Evolutionary conservation across 2,797 vertebrate species (phyloP).

Genomic region (Adrianichthys oophorus): DNA sequence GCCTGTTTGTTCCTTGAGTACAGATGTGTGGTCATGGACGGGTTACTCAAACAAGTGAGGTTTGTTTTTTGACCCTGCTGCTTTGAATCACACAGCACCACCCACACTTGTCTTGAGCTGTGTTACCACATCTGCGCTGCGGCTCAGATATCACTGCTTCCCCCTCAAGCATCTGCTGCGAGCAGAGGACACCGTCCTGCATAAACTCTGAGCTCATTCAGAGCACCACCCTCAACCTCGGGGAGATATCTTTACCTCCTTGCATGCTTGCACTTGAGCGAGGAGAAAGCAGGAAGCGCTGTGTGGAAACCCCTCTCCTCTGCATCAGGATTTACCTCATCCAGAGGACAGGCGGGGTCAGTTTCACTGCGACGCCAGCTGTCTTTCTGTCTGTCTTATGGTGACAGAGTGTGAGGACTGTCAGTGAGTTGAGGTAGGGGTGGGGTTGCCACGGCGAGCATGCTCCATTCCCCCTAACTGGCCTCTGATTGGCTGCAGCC

Average conservation of each 20-base stretch:
- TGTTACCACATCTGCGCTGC: constrained; percentile 69
- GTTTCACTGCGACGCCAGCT: constrained; percentile 43
- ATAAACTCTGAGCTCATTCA: constrained; percentile 27
- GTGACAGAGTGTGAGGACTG: constrained; percentile 50
- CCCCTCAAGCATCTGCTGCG: constrained; percentile 54
- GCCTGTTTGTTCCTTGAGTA: constrained; percentile 31
- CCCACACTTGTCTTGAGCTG: constrained; percentile 55
- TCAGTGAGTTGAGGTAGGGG: constrained; percentile 63
- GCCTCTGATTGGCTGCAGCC: constrained; percentile 68
- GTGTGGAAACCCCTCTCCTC: constrained; percentile 7
- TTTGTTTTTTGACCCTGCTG: constrained; percentile 57
- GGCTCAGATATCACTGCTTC: constrained; percentile 69
- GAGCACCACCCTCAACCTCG: constrained; percentile 30
- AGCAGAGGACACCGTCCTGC: constrained; percentile 27
- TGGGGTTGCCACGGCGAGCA: constrained; percentile 75
- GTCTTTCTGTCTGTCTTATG: constrained; percentile 58
- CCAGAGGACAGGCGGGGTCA: constrained; percentile 33
- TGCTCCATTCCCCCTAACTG: constrained; percentile 57
- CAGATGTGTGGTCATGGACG: constrained; percentile 49
- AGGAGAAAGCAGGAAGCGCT: background rate
- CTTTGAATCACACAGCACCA: constrained; percentile 56
- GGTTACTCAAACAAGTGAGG: constrained; percentile 57
- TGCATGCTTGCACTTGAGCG: constrained; percentile 3
- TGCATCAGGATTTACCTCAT: constrained; percentile 21
- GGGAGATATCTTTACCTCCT: constrained; percentile 30